A percentile compares a stretch with the other conserved stretches of the same genome.
Conservation (phyloP, 2,113 vertebrate genomes). For the Pelusios castaneus region DNA sequence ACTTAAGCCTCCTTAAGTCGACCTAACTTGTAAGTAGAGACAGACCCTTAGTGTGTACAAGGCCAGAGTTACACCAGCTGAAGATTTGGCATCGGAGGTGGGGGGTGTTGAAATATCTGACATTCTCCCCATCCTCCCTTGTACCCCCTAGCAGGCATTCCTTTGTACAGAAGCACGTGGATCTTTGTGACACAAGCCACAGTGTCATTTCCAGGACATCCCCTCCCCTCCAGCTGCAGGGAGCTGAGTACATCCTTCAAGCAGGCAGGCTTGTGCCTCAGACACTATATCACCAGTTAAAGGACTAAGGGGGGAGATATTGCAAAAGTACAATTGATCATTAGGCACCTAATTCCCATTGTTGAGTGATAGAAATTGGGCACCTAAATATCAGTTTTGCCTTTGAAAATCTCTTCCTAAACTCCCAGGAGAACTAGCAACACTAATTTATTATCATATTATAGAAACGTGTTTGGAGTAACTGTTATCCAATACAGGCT, state of each 20-base stretch:
- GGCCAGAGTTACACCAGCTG: not conserved
- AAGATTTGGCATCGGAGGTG: not conserved
- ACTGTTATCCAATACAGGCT: not conserved
- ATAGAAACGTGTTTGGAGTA: not conserved
- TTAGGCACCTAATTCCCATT: not conserved
- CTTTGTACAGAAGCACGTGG: not conserved
- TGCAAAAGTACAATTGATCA: not conserved
- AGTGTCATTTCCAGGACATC: not conserved
- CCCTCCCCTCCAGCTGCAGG: not conserved
- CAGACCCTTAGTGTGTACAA: too few species aligned
- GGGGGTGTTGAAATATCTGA: not conserved
- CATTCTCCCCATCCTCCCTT: not conserved
- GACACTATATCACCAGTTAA: not conserved
- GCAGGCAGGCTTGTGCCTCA: not conserved
- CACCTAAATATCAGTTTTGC: not conserved
- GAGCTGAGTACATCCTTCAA: fast-evolving
- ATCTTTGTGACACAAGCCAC: not conserved
- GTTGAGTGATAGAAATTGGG: not conserved
- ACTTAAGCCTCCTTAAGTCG: too few species aligned
- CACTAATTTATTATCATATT: fast-evolving
- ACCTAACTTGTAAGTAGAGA: too few species aligned
- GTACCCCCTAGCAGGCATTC: not conserved
- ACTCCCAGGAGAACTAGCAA: not conserved
- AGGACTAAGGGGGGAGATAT: fast-evolving
- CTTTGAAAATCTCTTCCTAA: not conserved